phyloP scores from a whole-genome alignment of 2,797 vertebrate species.

The Etheostoma perlongum region DNA sequence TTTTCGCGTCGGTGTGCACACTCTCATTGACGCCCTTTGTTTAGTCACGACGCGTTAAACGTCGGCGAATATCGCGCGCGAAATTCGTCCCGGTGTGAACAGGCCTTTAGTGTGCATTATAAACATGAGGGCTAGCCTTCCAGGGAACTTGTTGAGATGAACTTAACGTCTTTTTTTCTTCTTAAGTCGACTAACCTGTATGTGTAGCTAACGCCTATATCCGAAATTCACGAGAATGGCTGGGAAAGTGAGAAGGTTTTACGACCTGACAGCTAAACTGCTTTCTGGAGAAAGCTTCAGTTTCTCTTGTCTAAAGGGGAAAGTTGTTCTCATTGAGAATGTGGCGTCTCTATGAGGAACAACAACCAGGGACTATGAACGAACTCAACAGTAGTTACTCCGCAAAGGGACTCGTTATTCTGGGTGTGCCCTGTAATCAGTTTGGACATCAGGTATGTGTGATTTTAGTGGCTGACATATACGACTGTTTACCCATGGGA shows the following conservation, averaged over 20 bases:
- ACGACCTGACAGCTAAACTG: conserved; percentile 83
- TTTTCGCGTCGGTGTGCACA: too few relatives aligned
- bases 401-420: conserved; percentile 85
- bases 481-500: not conserved
- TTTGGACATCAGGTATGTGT: conserved; percentile 85
- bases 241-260: conserved; percentile 58
- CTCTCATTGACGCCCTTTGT: too few relatives aligned
- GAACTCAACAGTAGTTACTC: conserved; percentile 87
- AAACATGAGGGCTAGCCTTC: conserved; percentile 10
- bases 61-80: too few relatives aligned
- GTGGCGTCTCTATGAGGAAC: conserved; percentile 97
- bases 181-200: not conserved
- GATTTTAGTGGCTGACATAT: not conserved
- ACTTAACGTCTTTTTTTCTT: fast-evolving
- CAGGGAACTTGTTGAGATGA: not conserved
- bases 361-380: conserved; percentile 92
- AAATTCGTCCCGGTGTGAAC: too few relatives aligned
- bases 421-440: conserved; percentile 94
- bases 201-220: not conserved
- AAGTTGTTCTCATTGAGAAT: conserved; percentile 91
- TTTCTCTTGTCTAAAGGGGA: conserved; percentile 83
- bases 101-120: not conserved
- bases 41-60: too few relatives aligned
- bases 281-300: conserved; percentile 78
- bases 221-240: conserved; percentile 63